Conservation (phyloP, 2,113 vertebrate genomes). For the Camelus bactrianus region DNA sequence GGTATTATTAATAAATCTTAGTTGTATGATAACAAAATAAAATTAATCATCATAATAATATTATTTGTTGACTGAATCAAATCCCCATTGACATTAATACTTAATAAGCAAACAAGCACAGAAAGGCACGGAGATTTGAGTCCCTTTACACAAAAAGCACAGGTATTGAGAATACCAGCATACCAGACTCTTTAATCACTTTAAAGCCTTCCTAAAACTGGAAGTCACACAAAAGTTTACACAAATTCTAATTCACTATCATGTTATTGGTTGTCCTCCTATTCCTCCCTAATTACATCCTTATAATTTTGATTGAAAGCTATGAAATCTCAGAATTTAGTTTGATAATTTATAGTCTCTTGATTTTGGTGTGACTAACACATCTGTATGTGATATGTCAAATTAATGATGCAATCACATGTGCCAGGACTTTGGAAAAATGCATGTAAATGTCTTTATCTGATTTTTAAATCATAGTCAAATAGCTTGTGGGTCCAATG, state of each 20-base stretch:
- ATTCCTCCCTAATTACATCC: background rate
- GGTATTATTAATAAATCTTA: background rate
- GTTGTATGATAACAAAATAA: background rate
- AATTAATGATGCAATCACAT: background rate
- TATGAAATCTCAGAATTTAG: background rate
- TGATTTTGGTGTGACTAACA: background rate
- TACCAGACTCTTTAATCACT: background rate
- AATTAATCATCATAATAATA: background rate
- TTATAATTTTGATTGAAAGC: constrained; percentile 11
- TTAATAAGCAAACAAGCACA: background rate
- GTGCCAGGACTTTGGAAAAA: background rate
- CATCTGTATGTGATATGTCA: background rate
- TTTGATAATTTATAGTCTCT: background rate
- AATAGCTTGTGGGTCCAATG: background rate
- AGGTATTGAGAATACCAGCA: background rate
- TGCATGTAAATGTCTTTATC: background rate
- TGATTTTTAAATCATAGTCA: background rate
- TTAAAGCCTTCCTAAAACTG: background rate
- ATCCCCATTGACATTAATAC: background rate
- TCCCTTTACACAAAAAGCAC: background rate
- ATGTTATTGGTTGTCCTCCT: background rate
- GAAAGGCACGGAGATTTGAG: background rate
- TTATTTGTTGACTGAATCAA: background rate
- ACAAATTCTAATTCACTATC: background rate
- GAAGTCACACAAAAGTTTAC: background rate